Evolutionary conservation across 2,888 invertebrate species (phyloP), one percentile per base, ranked within the genome.

Genomic region (Drosophila rubida): DNA sequence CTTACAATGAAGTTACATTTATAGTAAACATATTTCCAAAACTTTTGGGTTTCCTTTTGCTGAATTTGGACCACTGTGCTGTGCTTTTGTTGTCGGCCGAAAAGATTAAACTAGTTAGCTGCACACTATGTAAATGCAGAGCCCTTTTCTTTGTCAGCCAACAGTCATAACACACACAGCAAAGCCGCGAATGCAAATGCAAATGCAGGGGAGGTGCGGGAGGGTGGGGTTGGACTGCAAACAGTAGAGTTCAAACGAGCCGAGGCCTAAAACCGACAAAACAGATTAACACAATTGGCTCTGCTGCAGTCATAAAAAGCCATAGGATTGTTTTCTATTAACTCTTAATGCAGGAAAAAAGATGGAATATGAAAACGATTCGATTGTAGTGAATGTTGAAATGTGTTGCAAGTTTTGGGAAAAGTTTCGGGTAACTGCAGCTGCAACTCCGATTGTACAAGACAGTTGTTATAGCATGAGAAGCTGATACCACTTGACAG

Each of bases 51-150:
- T n/a, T n/a, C n/a, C n/a, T n/a, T n/a, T n/a, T n/a, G n/a, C n/a
- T n/a, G n/a, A 6, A 1, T 35, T 23, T 6, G 2, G 1, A 7
- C 60, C 60, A 53, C 53, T 53, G 59, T 59, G 32, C 41, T 25
- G 9, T 7, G 14, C 14, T 14, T 8, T 14, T 42, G 32, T 35
- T 14, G 57, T 49, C 70, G 64, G 65, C 60, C 55, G 42, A 65
- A 71, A 49, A 49, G 72, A 49, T 42, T 30, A 22, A 53, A 51
- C 71, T 25, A 57, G 64, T 65, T 70, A 58, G 57, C 50, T 65
- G 75, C 45, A 55, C 61, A 75, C 51, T 59, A 59, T 64, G 53
- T 59, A 64, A 64, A 64, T 64, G 53, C 39, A 48, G 23, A 50
- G 58, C 64, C 59, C 51, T 59, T 64, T 58, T 50, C 23, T 55